Conservation (phyloP, 2,113 vertebrate genomes). For the Corythornis madagascariensis region DNA sequence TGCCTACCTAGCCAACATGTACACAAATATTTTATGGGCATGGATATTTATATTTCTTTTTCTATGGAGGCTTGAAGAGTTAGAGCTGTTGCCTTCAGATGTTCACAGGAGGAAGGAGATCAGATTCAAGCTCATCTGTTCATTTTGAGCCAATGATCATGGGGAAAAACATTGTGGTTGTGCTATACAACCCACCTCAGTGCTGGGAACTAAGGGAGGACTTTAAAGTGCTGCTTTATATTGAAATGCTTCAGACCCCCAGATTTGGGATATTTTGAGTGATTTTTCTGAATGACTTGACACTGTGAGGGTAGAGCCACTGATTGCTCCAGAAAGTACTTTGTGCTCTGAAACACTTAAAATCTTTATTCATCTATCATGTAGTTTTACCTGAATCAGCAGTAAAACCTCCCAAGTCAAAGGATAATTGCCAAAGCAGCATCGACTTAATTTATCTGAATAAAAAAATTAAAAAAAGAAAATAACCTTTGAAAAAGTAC, state of each 20-base stretch:
- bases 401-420: slow-evolving; percentile 50
- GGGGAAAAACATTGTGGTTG: neutral
- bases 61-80: neutral
- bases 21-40: neutral
- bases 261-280: neutral
- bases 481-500: slow-evolving; percentile 82
- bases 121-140: neutral
- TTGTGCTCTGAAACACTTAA: neutral
- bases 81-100: neutral
- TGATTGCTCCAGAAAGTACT: neutral
- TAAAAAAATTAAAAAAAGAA: slow-evolving; percentile 64
- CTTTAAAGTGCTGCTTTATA: neutral
- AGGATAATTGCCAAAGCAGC: slow-evolving; percentile 65
- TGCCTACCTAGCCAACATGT: neutral
- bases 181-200: neutral
- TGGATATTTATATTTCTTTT: neutral
- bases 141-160: neutral
- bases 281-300: neutral
- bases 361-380: slow-evolving; percentile 23
- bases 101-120: neutral
- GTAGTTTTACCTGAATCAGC: slow-evolving; percentile 50
- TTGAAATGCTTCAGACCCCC: neutral
- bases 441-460: slow-evolving; percentile 80
- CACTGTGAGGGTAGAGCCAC: neutral
- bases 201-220: neutral